Percentiles rank a stretch among this genome's conserved stretches.
Evolutionary conservation across 2,888 invertebrate genomes (phyloP).

Genomic region (Diabrotica balteata): DNA sequence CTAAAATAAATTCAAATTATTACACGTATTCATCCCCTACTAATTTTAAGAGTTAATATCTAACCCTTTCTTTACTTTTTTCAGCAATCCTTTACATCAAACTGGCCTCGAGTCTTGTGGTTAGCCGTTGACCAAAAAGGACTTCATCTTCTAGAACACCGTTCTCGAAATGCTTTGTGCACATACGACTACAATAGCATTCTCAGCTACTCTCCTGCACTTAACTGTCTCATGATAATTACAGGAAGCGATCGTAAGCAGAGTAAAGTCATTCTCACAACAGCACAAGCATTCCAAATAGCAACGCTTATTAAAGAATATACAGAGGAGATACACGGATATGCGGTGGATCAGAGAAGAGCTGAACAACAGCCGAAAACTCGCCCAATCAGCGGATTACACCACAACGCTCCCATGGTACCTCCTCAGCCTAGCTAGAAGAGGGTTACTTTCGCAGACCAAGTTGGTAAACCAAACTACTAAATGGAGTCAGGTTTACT

Average conservation of each 20-base stretch:
- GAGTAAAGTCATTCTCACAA: constrained; percentile 89
- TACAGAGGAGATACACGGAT: constrained; percentile 66
- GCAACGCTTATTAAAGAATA: constrained; percentile 92
- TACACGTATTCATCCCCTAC: no score
- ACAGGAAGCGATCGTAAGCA: constrained; percentile 88
- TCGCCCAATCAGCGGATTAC: constrained; percentile 62
- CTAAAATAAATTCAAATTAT: no score
- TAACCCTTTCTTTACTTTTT: constrained; percentile 38
- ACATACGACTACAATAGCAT: constrained; percentile 91
- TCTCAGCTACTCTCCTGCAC: constrained; percentile 88
- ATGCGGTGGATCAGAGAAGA: constrained; percentile 51
- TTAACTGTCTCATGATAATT: constrained; percentile 92
- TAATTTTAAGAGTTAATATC: no score
- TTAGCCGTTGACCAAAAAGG: constrained; percentile 92
- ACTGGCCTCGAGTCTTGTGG: constrained; percentile 93
- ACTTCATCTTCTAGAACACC: constrained; percentile 86
- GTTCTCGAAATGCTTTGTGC: constrained; percentile 86
- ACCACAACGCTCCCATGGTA: constrained; percentile 64
- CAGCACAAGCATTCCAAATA: constrained; percentile 92
- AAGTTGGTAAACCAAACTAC: constrained; percentile 54
- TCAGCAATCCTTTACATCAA: constrained; percentile 94
- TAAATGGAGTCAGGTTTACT: constrained; percentile 30
- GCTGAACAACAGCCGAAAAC: constrained; percentile 52
- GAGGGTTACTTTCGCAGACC: constrained; percentile 61
- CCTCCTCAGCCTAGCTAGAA: constrained; percentile 68